Base-by-base conservation (phyloP, 2,797 vertebrate genomes). In the Phylloscopus collybita region DNA sequence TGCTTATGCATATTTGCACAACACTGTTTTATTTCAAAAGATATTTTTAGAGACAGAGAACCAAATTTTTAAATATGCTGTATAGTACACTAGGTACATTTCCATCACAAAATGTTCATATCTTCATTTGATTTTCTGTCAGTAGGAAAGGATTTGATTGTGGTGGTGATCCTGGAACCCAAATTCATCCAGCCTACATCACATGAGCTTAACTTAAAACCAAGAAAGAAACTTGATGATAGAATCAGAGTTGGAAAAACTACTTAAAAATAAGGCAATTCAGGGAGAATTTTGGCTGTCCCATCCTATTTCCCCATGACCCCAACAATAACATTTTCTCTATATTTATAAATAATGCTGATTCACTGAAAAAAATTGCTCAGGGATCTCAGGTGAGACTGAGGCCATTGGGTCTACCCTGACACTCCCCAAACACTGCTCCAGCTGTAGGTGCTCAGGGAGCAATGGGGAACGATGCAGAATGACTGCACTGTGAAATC, bases 381-480 rank as follows among this genome's bases (percentile, higher is more conserved):
- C 10, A 30, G 36, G 30, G 12, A 20, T 73, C 54, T 79, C 44
- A 66, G 47, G 17, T 42, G n/a, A 11, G 9, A 36, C 1, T 10
- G 51, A 29, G 19, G 27, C 9, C 54, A 3, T 3, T 19, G 15
- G 4, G 13, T 80, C 6, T 73, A 3, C 11, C 3, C 22, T 51
- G 50, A 29, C 0, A 0, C 25, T 82, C 17, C 56, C 42, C 42
- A 4, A 2, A 5, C 16, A 1, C 27, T 30, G 53, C 22, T 83
- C 36, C 61, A 59, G 54, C 50, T 4, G 18, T 8, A 16, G 64
- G 32, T 16, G 10, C 9, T 6, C 25, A 19, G 25, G 16, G 53
- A 40, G 27, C 2, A 1, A 2, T 12, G n/a, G 16, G 20, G 25
- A 62, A 8, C 3, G 6, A 1, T 7, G n/a, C 30, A 67, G 38